Base-by-base conservation (phyloP, 2,888 invertebrate species). In the Xylota sylvarum region DNA sequence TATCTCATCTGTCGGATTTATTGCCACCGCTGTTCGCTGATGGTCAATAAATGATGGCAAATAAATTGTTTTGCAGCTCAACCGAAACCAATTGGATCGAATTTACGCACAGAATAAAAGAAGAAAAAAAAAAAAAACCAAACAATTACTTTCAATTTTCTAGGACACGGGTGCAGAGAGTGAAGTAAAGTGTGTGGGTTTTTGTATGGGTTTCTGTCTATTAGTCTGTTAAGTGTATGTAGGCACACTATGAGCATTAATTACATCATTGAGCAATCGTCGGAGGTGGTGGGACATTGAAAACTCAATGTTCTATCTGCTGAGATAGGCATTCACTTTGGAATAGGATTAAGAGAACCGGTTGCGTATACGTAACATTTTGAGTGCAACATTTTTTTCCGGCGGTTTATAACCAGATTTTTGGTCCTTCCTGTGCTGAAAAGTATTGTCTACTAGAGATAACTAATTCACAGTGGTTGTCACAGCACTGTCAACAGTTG, bases 121-220 rank as follows among this genome's bases (percentile, higher is more conserved):
- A n/a, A n/a, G n/a, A n/a, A n/a, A n/a, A 17, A 30, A 40, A 58
- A 40, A 43, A 56, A 58, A 17, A 58, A 65, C 19, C 1, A 60
- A 52, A 46, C 17, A 60, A 84, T 35, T 69, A 80, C 76, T 80
- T 80, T 76, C 74, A 70, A 48, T 84, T 79, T 79, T 84, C 65
- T 73, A 55, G 69, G 67, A 79, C 43, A 56, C 32, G 9, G 37
- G 1, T 9, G 19, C 12, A 32, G 9, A 23, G 9, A 30, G 23
- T 27, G 58, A 12, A 27, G 58, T n/a, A 14, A 5, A 23, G 40
- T 40, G 58, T 32, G 40, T 56, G 58, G 65, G 48, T 37, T 46
- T 56, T 48, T 50, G 9, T 27, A 32, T 78, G n/a, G 40, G 48
- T 48, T 81, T 55, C 40, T 62, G 58, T 46, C 56, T 40, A 19